Percentiles rank a stretch among this genome's conserved stretches.
phyloP scores from a whole-genome alignment of 2,113 vertebrate species.

The Taxidea taxus region DNA sequence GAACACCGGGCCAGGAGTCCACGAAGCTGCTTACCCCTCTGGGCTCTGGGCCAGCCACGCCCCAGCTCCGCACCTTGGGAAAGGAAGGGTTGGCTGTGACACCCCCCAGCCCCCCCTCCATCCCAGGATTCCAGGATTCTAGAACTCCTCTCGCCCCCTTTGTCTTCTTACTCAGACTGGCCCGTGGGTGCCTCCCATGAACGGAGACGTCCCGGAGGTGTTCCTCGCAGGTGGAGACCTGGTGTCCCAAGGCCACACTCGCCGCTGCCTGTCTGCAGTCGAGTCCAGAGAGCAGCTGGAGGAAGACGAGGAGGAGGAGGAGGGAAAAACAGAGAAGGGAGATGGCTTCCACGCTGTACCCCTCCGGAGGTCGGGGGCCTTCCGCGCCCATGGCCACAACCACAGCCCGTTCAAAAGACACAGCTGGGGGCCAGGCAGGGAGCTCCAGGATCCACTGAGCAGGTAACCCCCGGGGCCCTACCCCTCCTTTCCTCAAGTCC shows the following conservation, averaged over 20 bases:
- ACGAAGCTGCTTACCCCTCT: not conserved
- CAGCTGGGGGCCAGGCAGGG: conserved; percentile 87
- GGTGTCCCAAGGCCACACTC: not conserved
- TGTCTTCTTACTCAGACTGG: conserved; percentile 13
- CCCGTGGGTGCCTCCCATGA: conserved; percentile 53
- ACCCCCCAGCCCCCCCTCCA: too few relatives aligned
- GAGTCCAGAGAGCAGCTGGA: conserved; percentile 36
- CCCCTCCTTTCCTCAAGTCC: not conserved
- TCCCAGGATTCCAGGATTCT: not conserved
- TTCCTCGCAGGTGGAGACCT: conserved; percentile 13
- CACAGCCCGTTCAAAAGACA: conserved; percentile 85
- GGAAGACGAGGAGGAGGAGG: not conserved
- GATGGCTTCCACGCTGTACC: not conserved
- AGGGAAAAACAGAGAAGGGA: not conserved
- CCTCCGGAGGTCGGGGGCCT: conserved; percentile 39
- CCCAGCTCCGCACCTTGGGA: fast-evolving
- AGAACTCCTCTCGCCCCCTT: conserved; percentile 10
- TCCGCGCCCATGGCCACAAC: conserved; percentile 30
- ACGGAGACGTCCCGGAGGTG: not conserved
- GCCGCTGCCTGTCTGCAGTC: conserved; percentile 44
- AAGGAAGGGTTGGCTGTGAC: not conserved
- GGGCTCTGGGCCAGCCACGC: not conserved
- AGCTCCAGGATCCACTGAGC: conserved; percentile 69
- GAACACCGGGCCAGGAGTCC: not conserved
- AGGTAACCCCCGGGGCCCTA: conserved; percentile 9